Evolutionary conservation across 2,888 invertebrate genomes (phyloP).

Genomic region (Pharmacophagus antenor): DNA sequence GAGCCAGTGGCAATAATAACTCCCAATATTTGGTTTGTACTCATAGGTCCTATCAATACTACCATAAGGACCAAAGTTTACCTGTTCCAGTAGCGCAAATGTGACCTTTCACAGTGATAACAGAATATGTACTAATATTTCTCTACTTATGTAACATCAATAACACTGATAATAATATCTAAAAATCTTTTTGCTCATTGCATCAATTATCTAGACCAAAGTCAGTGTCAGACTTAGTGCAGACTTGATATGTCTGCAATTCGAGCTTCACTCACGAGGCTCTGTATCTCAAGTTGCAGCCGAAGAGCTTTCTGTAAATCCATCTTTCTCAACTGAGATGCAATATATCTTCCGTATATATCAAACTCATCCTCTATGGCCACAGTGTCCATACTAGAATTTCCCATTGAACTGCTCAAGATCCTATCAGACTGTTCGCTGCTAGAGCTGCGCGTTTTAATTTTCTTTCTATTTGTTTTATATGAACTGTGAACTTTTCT

Average conservation of each 20-base stretch:
- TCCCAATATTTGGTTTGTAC: too few relatives aligned
- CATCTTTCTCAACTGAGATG: conserved; percentile 68
- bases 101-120: too few relatives aligned
- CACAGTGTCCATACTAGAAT: conserved; percentile 34
- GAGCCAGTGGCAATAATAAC: too few relatives aligned
- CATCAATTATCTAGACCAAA: too few relatives aligned
- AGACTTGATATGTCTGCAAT: conserved; percentile 46
- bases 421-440: conserved; percentile 50
- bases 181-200: too few relatives aligned
- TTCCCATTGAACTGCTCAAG: conserved; percentile 39
- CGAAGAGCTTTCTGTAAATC: conserved; percentile 60
- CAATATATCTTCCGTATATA: conserved; percentile 71
- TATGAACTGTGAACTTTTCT: conserved; percentile 23
- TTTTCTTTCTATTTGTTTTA: conserved; percentile 53
- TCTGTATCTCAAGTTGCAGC: conserved; percentile 67
- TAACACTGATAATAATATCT: too few relatives aligned
- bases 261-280: conserved; percentile 64
- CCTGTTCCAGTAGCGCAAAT: too few relatives aligned
- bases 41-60: too few relatives aligned
- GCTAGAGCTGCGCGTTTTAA: conserved; percentile 46
- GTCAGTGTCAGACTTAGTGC: conserved; percentile 14
- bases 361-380: conserved; percentile 69
- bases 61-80: too few relatives aligned
- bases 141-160: too few relatives aligned
- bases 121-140: too few relatives aligned